Percentiles rank a stretch among this genome's conserved stretches.
Conservation (phyloP, 1,140 invertebrate species). For the Psilanteris sp. region DNA sequence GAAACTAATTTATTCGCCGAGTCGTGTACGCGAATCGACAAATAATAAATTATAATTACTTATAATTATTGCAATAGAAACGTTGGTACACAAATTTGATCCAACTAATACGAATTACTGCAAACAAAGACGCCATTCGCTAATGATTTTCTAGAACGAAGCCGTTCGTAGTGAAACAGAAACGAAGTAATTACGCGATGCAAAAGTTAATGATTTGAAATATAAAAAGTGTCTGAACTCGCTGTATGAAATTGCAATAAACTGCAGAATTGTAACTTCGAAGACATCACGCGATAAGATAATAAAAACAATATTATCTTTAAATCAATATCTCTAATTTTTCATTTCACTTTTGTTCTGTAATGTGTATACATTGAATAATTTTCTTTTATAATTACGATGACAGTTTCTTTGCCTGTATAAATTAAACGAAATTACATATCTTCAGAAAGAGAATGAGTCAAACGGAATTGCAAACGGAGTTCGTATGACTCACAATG, state of each 20-base stretch:
- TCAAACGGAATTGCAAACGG: constrained; percentile 30
- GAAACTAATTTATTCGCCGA: too few relatives aligned
- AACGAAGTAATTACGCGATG: too few relatives aligned
- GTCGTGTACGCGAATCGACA: too few relatives aligned
- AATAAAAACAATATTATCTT: constrained; percentile 34
- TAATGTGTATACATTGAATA: constrained; percentile 50
- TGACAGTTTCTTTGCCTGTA: constrained; percentile 30
- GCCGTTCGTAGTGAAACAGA: too few relatives aligned
- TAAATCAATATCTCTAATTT: constrained; percentile 42
- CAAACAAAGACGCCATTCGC: too few relatives aligned
- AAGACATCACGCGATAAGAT: constrained; percentile 43
- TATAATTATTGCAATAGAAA: too few relatives aligned
- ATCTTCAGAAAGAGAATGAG: constrained; percentile 40
- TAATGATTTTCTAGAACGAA: too few relatives aligned
- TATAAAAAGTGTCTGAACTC: too few relatives aligned
- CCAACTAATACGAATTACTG: too few relatives aligned
- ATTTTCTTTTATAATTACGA: constrained; percentile 47
- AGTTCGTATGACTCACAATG: constrained; percentile 25
- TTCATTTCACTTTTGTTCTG: constrained; percentile 47
- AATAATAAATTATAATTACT: too few relatives aligned
- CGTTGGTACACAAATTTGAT: too few relatives aligned
- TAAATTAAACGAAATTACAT: constrained; percentile 51
- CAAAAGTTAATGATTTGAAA: too few relatives aligned
- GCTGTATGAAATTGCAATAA: constrained; percentile 9
- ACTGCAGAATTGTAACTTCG: constrained; percentile 3